phyloP scores from a whole-genome alignment of 2,888 invertebrate genomes.

The Coecobrya sp. region DNA sequence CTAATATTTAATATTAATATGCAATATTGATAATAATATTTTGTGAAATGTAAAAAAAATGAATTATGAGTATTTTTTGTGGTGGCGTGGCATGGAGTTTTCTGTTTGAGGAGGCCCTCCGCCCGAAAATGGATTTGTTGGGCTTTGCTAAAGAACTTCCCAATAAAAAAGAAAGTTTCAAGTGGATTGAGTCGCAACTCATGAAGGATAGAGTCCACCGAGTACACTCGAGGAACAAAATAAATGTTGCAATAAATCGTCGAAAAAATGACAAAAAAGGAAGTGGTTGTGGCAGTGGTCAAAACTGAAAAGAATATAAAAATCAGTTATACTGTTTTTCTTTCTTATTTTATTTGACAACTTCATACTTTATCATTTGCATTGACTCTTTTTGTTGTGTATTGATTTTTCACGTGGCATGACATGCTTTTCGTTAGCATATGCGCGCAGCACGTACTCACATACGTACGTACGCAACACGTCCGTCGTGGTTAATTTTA shows the following conservation, averaged over 20 bases:
- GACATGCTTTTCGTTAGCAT: constrained; percentile 18
- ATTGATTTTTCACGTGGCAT: constrained; percentile 36
- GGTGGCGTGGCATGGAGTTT: constrained; percentile 38
- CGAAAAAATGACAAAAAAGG: constrained; percentile 59
- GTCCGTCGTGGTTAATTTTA: constrained; percentile 26
- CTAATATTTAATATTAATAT: constrained; percentile 40
- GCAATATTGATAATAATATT: constrained; percentile 36
- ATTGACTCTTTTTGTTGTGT: constrained; percentile 11
- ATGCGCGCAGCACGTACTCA: constrained; percentile 13
- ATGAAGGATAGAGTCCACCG: neutral
- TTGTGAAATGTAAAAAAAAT: constrained; percentile 53
- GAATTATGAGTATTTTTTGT: constrained; percentile 70
- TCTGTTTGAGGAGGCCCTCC: constrained; percentile 52
- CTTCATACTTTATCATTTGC: constrained; percentile 51
- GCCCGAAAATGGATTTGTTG: constrained; percentile 74
- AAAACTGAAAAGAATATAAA: constrained; percentile 30
- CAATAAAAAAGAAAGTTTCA: constrained; percentile 40
- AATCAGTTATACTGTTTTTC: constrained; percentile 4
- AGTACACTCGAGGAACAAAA: constrained; percentile 7
- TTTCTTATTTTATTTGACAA: constrained; percentile 43
- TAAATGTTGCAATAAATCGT: constrained; percentile 62
- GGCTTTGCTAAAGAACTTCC: constrained; percentile 45
- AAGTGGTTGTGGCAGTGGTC: constrained; percentile 45
- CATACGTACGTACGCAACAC: neutral
- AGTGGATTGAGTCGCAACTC: constrained; percentile 1